phyloP scores from a whole-genome alignment of 2,888 invertebrate genomes.

The Sisyra terminalis region DNA sequence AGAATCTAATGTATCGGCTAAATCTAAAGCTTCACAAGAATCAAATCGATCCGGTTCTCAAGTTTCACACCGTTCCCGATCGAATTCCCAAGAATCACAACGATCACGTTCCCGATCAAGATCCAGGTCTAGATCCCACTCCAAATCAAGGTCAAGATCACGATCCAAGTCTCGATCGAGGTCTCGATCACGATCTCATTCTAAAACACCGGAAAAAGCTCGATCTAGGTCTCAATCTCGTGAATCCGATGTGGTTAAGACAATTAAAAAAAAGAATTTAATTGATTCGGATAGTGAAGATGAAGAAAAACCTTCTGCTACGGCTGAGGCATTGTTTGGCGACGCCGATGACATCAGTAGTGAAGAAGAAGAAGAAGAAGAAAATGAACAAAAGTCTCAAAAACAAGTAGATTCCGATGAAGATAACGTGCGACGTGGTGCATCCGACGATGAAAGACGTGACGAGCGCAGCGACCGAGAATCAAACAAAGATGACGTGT shows the following conservation, averaged over 20 bases:
- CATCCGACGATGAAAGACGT: constrained; percentile 15
- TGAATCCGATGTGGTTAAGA: constrained; percentile 23
- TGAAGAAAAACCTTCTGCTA: constrained; percentile 32
- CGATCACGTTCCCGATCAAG: constrained; percentile 11
- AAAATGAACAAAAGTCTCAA: constrained; percentile 19
- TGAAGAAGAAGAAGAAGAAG: constrained; percentile 50
- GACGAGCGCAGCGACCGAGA: constrained; percentile 31
- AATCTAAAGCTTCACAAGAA: constrained; percentile 15
- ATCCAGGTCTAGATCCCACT: constrained; percentile 29
- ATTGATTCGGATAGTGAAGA: constrained; percentile 56
- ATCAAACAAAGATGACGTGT: constrained; percentile 21
- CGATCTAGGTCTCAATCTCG: constrained; percentile 15
- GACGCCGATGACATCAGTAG: constrained; percentile 88
- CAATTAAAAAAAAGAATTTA: constrained; percentile 20
- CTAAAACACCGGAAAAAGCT: constrained; percentile 18
- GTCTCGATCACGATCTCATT: constrained; percentile 1
- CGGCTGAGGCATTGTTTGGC: constrained; percentile 76
- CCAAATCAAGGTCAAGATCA: constrained; percentile 10
- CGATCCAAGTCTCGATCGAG: constrained; percentile 14
- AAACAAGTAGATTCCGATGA: constrained; percentile 19
- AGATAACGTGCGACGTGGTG: constrained; percentile 13
- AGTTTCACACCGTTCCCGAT: constrained; percentile 1
- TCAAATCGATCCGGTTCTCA: constrained; percentile 11
- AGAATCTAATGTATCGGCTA: constrained; percentile 15
- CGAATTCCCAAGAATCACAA: neutral